Percentiles rank a stretch among this genome's conserved stretches.
Conservation (phyloP, 2,888 invertebrate species). For the Rhaphigaster nebulosa region DNA sequence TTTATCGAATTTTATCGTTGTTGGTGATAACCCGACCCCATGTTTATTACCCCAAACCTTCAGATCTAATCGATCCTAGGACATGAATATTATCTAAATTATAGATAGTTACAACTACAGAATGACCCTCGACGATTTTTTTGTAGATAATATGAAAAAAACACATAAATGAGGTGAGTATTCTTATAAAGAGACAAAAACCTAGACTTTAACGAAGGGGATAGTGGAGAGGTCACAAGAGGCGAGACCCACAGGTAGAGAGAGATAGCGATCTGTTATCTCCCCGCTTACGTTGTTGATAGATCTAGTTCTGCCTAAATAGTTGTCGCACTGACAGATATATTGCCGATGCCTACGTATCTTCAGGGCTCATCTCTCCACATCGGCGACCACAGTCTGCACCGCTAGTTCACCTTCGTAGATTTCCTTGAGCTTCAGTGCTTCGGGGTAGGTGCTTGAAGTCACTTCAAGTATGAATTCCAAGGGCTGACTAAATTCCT, state of each 20-base stretch:
- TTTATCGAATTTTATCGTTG: not conserved
- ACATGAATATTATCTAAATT: constrained; percentile 35
- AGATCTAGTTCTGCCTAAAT: constrained; percentile 35
- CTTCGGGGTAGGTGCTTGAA: too few relatives aligned
- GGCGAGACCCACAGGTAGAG: constrained; percentile 20
- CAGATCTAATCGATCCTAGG: not conserved
- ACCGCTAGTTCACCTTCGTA: not conserved
- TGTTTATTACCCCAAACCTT: not conserved
- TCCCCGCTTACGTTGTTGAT: constrained; percentile 19
- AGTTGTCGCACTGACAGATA: constrained; percentile 31
- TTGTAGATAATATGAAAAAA: not conserved
- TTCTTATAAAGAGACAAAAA: constrained; percentile 18
- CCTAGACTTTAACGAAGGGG: not conserved
- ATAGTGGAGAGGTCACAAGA: constrained; percentile 7
- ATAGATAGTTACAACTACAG: constrained; percentile 25
- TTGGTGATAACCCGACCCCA: not conserved
- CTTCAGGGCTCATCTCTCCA: constrained; percentile 2
- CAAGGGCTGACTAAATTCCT: not conserved
- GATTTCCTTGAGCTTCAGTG: not conserved
- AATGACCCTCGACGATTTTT: constrained; percentile 5
- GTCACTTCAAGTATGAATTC: too few relatives aligned
- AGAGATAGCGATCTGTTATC: constrained; percentile 35
- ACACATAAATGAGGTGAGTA: constrained; percentile 28
- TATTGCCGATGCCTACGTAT: not conserved
- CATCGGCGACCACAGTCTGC: constrained; percentile 13